These are phyloP conservation scores for Podarcis lilfordi DNA, from an alignment of 2,797 vertebrate species.

Conservation along the genomic window DNA sequence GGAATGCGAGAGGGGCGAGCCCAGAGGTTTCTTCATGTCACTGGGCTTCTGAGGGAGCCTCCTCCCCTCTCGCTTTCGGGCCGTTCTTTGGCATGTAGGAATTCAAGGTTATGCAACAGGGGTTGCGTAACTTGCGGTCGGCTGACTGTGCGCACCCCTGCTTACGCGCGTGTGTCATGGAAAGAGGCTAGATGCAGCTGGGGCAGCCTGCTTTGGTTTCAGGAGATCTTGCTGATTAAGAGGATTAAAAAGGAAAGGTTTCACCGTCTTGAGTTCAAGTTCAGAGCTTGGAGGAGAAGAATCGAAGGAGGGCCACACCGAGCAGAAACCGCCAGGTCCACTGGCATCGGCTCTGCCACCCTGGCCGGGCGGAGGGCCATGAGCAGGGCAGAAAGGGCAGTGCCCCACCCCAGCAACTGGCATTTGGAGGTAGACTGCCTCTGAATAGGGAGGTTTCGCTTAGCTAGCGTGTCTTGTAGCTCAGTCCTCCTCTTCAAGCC, in stretches of 20 bases:
- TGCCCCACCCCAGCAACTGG: neutral
- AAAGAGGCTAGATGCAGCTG: neutral
- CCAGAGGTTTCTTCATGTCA: no score
- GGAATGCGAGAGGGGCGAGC: no score
- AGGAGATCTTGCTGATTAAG: neutral
- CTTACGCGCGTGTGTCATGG: neutral
- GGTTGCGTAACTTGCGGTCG: neutral
- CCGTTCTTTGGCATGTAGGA: neutral
- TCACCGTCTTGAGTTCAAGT: neutral
- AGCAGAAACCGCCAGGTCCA: no score
- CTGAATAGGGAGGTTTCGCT: neutral
- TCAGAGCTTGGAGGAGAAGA: neutral
- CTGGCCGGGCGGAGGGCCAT: no score
- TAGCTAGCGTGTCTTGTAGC: neutral
- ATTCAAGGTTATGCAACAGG: neutral
- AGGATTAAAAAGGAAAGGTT: neutral
- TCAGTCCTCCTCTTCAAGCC: neutral
- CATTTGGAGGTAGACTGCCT: neutral
- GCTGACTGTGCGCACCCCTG: neutral
- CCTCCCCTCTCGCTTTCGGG: no score
- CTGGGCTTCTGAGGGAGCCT: no score
- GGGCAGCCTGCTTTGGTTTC: neutral
- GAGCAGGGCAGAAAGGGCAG: neutral
- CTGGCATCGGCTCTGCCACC: no score
- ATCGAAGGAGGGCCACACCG: no score